Base-by-base conservation (phyloP, 2,888 invertebrate genomes). In the Heliconius ismenius region DNA sequence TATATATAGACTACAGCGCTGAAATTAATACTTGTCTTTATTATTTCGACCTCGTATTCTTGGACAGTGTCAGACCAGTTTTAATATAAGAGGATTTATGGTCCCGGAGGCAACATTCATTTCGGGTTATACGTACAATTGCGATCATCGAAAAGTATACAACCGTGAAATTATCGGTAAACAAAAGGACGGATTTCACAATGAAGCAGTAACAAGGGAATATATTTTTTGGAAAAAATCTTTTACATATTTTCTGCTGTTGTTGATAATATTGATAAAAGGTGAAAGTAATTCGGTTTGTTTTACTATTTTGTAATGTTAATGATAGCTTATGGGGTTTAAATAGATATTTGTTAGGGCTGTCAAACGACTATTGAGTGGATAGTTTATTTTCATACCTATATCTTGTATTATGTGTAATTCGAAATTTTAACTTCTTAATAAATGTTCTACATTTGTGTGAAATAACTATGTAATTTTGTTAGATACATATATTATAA, bases 41-140 rank as follows among this genome's bases (percentile, higher is more conserved):
- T 89, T 89, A 90, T 87, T 86, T 84, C 77, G 80, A 80, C 78
- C 82, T 83, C 83, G 86, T 88, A 89, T 89, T 87, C 88, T 89
- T 86, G 73, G 73, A 72, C 75, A 76, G 73, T 84, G 85, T 83
- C 83, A 83, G 81, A 82, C 86, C 89, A 88, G 90, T 91, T 91
- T 91, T 91, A 91, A 91, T 91, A 91, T 91, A 90, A 88, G 86
- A 89, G 84, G 90, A 91, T 91, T 91, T 91, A 91, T 91, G 82
- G 88, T 87, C 91, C 90, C 91, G 79, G 79, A 83, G 90, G 92
- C 84, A 86, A 89, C 90, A 91, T 92, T 90, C 88, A 91, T 92
- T 91, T 89, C 83, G 83, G 84, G 86, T 83, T 84, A 84, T 85
- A 83, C 81, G 84, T 90, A 87, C 87, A 89, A 83, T 86, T 79